Conservation (phyloP, 1,140 invertebrate genomes). For the Lasaia peninsularis region DNA sequence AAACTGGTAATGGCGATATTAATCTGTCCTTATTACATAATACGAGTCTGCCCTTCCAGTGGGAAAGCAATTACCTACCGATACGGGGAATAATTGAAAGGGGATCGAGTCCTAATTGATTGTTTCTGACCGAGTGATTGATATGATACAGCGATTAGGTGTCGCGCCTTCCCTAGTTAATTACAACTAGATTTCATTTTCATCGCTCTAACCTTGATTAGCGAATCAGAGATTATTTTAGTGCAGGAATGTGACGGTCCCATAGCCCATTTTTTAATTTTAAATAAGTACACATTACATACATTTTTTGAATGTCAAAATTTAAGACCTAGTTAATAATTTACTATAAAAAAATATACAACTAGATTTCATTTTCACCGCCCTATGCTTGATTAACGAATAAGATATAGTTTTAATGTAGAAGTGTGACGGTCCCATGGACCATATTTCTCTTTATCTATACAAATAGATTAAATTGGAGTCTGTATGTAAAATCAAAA, state of each 20-base stretch:
- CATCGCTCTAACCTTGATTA: background rate
- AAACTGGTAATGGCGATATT: conserved; percentile 15
- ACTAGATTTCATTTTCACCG: background rate
- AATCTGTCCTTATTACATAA: conserved; percentile 43
- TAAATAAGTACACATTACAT: no score
- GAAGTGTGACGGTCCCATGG: no score
- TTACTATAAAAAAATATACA: no score
- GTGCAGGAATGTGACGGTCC: no score
- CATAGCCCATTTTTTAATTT: no score
- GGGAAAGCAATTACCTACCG: conserved; percentile 55
- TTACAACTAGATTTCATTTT: conserved; percentile 16
- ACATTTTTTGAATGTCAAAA: no score
- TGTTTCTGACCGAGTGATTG: conserved; percentile 62
- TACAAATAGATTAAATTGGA: no score
- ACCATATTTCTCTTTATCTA: no score
- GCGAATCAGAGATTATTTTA: no score
- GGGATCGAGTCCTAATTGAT: conserved; percentile 67
- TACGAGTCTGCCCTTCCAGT: conserved; percentile 34
- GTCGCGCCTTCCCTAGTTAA: conserved; percentile 26
- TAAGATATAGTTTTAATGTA: no score
- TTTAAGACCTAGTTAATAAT: conserved; percentile 29
- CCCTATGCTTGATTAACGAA: no score
- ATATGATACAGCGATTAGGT: conserved; percentile 64
- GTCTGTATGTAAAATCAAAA: no score
- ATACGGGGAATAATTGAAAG: conserved; percentile 64